Evolutionary conservation across 1,140 invertebrate species (phyloP), one percentile per base, ranked within the genome.

Genomic region (Scaptomyza montana): DNA sequence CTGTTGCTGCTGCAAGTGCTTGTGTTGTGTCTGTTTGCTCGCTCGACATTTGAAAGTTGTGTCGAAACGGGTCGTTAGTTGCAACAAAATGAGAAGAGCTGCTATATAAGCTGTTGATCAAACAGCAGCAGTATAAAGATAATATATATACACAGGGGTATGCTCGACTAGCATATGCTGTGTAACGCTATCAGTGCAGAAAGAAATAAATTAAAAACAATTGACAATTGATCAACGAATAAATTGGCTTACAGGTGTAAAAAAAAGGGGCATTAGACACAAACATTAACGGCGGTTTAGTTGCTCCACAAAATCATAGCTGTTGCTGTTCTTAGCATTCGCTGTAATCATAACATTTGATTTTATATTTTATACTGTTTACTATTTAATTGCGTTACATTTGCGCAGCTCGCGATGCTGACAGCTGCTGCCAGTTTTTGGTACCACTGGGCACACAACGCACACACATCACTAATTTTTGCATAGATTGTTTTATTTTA

Each of bases 11-110:
- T 46, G 64, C 64, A 64, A 70, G 67, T 73, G 64, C 33, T 72
- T 53, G 46, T 55, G 45, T 72, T 53, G 46, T 55, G 45, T 41
- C 69, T 66, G 69, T 66, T 72, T 54, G 69, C 13, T 12, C 30
- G 60, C 55, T 60, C 62, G 53, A 36, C 28, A 64, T 53, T 62
- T 56, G 57, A 68, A 51, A 56, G 45, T 39, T 67, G 25, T 53
- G 33, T 53, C 46, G 4, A 60, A 60, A 53, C 28, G 21, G 62
- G 54, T 33, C 50, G 47, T 49, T 33, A 51, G 50, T 30, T 51
- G n/a, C 50, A 13, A 51, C 28, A 13, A 51, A 51, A 33, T 51
- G n/a, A 13, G 50, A 51, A 13, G 50, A 51, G 21, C 39, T 43
- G 39, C 33, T 9, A 39, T 39, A 9, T 43, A 25, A 25, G 21